Evolutionary conservation across 2,888 invertebrate genomes (phyloP).

Genomic region (Piscicola geometra): DNA sequence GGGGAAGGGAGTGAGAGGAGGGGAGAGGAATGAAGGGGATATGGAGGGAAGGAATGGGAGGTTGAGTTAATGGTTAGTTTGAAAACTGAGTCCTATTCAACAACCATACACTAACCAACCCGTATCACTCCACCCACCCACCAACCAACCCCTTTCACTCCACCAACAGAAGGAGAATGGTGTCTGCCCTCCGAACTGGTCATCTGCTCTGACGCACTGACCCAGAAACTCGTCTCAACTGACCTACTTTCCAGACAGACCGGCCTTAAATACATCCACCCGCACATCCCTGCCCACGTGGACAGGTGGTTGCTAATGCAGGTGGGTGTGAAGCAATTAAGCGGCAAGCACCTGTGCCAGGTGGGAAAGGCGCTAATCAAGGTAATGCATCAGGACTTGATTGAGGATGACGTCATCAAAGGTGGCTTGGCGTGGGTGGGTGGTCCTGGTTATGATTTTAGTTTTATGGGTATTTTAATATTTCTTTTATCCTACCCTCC

Average conservation of each 20-base stretch:
- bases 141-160: background rate
- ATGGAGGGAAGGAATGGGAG: too few relatives aligned
- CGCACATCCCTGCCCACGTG: slow-evolving; percentile 46
- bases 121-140: background rate
- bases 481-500: background rate
- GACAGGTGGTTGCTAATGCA: slow-evolving; percentile 48
- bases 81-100: too few relatives aligned
- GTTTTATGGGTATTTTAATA: slow-evolving; percentile 6
- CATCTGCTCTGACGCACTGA: slow-evolving; percentile 47
- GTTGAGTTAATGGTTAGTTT: too few relatives aligned
- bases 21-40: too few relatives aligned
- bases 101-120: background rate
- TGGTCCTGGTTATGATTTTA: background rate
- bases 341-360: slow-evolving; percentile 50
- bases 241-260: slow-evolving; percentile 48
- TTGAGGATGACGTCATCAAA: background rate
- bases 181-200: slow-evolving; percentile 53
- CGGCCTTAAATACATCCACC: slow-evolving; percentile 51
- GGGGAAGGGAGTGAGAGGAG: too few relatives aligned
- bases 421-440: slow-evolving; percentile 14
- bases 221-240: slow-evolving; percentile 49
- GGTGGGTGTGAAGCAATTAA: slow-evolving; percentile 51
- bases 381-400: slow-evolving; percentile 8
- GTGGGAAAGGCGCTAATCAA: slow-evolving; percentile 45
- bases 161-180: slow-evolving; percentile 45